These are phyloP conservation scores for Rhea pennata DNA, from an alignment of 2,113 vertebrate genomes.

Conservation along the genomic window DNA sequence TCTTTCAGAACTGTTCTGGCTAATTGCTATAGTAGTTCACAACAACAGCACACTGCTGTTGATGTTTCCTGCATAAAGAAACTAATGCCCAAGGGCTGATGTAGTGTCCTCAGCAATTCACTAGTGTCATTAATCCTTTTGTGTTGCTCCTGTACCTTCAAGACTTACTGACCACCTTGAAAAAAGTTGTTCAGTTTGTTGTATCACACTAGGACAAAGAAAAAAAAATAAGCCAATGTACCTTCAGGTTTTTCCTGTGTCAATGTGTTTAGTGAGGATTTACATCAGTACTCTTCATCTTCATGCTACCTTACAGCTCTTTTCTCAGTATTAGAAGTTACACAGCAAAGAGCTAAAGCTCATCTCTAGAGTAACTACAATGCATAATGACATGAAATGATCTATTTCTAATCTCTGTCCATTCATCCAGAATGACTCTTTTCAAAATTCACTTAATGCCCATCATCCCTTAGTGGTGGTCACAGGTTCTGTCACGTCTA, in stretches of 20 bases:
- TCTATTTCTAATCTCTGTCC: neutral
- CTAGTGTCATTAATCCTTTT: neutral
- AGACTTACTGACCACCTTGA: neutral
- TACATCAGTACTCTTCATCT: neutral
- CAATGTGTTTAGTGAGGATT: neutral
- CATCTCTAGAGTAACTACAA: neutral
- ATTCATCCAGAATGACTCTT: neutral
- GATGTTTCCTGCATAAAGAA: constrained; percentile 50
- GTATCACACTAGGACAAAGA: neutral
- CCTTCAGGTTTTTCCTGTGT: neutral
- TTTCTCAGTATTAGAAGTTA: neutral
- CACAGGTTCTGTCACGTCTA: neutral
- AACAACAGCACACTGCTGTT: neutral
- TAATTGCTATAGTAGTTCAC: constrained; percentile 22
- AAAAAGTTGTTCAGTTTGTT: neutral
- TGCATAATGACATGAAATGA: neutral
- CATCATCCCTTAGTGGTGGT: rapidly evolving
- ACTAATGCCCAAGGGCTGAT: constrained; percentile 18
- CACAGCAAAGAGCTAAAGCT: neutral
- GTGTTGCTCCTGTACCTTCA: neutral
- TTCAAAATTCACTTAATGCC: neutral
- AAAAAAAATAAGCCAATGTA: neutral
- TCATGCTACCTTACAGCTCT: neutral
- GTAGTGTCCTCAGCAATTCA: constrained; percentile 7
- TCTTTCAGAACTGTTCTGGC: constrained; percentile 22